Evolutionary conservation across 2,888 invertebrate species (phyloP).

Genomic region (Diaperis boleti): DNA sequence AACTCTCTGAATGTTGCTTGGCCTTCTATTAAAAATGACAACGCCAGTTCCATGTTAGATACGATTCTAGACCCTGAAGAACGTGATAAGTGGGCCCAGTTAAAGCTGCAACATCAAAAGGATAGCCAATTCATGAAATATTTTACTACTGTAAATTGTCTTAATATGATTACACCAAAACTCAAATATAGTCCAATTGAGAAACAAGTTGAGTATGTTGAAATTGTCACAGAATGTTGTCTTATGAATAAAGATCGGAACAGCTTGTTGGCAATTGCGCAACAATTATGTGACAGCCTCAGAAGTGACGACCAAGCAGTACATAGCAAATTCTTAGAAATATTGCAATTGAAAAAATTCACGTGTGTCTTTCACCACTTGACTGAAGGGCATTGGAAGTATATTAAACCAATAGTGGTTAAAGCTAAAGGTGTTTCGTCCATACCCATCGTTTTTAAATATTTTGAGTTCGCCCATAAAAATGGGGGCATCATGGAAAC

Average conservation of each 20-base stretch:
- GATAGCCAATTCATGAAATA: not conserved
- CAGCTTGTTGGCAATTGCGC: not conserved
- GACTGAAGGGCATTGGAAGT: not conserved
- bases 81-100: slow-evolving; percentile 7
- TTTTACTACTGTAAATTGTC: not conserved
- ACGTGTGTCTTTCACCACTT: not conserved
- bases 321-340: not conserved
- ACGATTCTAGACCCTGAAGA: not conserved
- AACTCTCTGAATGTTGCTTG: not conserved
- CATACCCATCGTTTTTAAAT: not conserved
- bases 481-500: not conserved
- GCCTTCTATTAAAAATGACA: not conserved
- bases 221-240: not conserved
- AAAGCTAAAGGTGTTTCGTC: not conserved
- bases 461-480: not conserved
- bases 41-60: not conserved
- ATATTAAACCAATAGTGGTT: not conserved
- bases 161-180: not conserved
- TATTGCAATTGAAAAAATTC: not conserved
- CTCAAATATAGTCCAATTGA: not conserved
- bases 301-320: slow-evolving; percentile 3
- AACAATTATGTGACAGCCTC: not conserved
- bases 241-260: slow-evolving; percentile 1
- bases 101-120: not conserved
- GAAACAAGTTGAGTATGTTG: slow-evolving; percentile 1